Evolutionary conservation across 2,888 invertebrate genomes (phyloP).

Genomic region (Bombyx huttoni): DNA sequence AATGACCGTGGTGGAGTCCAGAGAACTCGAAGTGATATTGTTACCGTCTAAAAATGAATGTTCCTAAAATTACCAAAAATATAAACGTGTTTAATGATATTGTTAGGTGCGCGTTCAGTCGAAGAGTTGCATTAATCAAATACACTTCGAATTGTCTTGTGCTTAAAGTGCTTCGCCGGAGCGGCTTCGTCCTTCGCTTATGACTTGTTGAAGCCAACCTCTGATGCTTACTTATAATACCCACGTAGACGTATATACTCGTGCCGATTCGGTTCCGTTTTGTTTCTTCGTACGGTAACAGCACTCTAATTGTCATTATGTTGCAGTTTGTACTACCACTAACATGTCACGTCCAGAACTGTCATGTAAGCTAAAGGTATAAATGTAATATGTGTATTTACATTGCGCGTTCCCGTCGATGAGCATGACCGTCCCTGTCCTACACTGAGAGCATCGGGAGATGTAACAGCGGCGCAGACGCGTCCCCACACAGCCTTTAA

Average conservation of each 20-base stretch:
- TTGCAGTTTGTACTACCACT: constrained; percentile 73
- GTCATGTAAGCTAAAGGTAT: constrained; percentile 73
- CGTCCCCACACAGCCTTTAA: constrained; percentile 65
- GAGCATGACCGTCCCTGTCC: constrained; percentile 56
- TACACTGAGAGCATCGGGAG: constrained; percentile 39
- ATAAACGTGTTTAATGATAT: neutral
- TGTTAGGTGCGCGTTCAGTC: neutral
- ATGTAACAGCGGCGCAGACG: constrained; percentile 53
- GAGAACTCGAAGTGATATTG: constrained; percentile 45
- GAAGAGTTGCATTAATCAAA: neutral
- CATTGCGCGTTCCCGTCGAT: constrained; percentile 52
- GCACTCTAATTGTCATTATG: constrained; percentile 73
- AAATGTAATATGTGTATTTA: constrained; percentile 68
- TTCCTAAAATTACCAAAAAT: neutral
- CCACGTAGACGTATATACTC: constrained; percentile 60
- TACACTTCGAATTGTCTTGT: constrained; percentile 50
- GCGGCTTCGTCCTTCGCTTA: constrained; percentile 67
- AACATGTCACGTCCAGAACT: constrained; percentile 73
- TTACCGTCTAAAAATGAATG: neutral
- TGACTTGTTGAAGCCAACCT: constrained; percentile 58
- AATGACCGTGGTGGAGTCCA: constrained; percentile 50
- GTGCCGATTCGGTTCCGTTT: constrained; percentile 66
- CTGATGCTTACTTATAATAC: constrained; percentile 64
- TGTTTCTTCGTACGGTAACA: constrained; percentile 71
- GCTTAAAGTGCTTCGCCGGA: constrained; percentile 64